Conservation (phyloP, 2,113 vertebrate species). For the Oryzias curvinotus region DNA sequence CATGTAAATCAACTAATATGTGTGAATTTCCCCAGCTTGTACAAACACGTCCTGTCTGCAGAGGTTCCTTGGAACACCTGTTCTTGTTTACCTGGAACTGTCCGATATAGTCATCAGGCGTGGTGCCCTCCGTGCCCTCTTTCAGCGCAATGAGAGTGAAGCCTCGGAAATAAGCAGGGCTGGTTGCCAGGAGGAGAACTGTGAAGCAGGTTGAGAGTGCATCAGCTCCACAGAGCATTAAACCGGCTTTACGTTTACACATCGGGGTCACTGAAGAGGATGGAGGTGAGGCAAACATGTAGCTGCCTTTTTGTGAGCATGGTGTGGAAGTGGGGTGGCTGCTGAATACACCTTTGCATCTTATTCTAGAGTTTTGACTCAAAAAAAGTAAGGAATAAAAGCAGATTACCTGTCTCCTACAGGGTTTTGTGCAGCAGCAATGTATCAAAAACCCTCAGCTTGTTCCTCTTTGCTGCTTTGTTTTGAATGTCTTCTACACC, state of each 20-base stretch:
- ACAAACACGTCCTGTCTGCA: not conserved
- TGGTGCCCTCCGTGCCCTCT: constrained; percentile 89
- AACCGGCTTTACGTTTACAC: not conserved
- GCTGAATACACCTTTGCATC: constrained; percentile 23
- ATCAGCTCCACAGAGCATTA: constrained; percentile 9
- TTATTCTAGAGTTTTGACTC: not conserved
- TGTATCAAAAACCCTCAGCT: no score
- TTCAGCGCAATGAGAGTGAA: constrained; percentile 93
- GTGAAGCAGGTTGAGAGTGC: constrained; percentile 22
- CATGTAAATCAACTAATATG: constrained; percentile 34
- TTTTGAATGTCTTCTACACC: no score
- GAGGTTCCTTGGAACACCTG: not conserved
- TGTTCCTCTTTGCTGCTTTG: no score
- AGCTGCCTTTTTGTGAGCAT: constrained; percentile 4
- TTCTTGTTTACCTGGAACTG: constrained; percentile 87
- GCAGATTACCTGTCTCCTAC: not conserved
- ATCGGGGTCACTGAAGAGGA: not conserved
- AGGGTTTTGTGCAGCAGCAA: no score
- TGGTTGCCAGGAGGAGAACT: constrained; percentile 90
- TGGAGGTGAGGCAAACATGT: not conserved
- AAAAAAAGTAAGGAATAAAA: not conserved
- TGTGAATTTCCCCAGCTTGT: not conserved
- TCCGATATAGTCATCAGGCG: constrained; percentile 88
- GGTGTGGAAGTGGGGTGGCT: constrained; percentile 20
- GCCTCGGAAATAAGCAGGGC: constrained; percentile 91